These are phyloP conservation scores for Pammene fasciana DNA, from an alignment of 2,888 invertebrate genomes.

Conservation along the genomic window DNA sequence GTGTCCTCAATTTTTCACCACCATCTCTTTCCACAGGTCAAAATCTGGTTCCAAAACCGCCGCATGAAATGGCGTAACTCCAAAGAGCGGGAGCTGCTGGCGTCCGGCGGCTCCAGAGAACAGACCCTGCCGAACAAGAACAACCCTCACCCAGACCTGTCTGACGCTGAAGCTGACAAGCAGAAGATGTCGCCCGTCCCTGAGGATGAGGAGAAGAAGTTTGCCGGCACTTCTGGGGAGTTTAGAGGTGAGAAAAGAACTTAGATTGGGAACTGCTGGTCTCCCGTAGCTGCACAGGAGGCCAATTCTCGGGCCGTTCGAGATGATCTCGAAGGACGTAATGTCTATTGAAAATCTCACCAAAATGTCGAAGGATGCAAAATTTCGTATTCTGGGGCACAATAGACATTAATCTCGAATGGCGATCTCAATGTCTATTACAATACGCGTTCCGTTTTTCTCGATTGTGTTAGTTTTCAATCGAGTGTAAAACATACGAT, in stretches of 20 bases:
- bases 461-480: too few species aligned
- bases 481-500: too few species aligned
- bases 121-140: constrained; percentile 98
- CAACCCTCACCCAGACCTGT: constrained; percentile 97
- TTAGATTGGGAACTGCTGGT: too few species aligned
- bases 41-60: constrained; percentile 96
- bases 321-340: too few species aligned
- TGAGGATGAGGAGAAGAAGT: constrained; percentile 65
- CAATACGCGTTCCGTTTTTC: too few species aligned
- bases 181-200: constrained; percentile 86
- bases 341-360: too few species aligned
- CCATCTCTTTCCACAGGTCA: constrained; percentile 74
- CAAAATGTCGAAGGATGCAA: too few species aligned
- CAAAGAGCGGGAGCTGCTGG: constrained; percentile 96
- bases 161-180: constrained; percentile 93
- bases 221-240: constrained; percentile 61
- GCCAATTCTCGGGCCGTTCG: too few species aligned
- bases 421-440: too few species aligned
- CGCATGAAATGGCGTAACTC: constrained; percentile 99
- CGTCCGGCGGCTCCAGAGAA: constrained; percentile 96
- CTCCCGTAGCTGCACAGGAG: too few species aligned
- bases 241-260: constrained; percentile 31
- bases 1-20: background rate
- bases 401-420: too few species aligned
- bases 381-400: too few species aligned